Evolutionary conservation across 2,888 invertebrate species (phyloP).

Genomic region (Acronicta psi): DNA sequence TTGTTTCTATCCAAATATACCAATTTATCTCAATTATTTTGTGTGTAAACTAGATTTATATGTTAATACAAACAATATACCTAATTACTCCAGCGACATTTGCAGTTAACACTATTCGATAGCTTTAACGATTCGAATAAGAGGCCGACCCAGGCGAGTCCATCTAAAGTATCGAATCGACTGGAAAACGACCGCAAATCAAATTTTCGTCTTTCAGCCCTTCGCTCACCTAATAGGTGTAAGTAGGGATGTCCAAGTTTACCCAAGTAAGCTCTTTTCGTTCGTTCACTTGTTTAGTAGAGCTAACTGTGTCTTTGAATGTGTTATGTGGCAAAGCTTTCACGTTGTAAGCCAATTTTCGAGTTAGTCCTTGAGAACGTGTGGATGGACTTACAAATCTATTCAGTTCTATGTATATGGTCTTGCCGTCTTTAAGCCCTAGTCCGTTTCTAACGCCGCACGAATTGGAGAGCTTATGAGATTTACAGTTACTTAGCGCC

Average conservation of each 20-base stretch:
- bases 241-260: slow-evolving; percentile 9
- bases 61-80: slow-evolving; percentile 57
- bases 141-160: slow-evolving; percentile 31
- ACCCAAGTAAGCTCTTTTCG: slow-evolving; percentile 10
- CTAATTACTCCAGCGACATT: slow-evolving; percentile 49
- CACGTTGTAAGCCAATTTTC: background rate
- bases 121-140: slow-evolving; percentile 35
- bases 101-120: slow-evolving; percentile 30
- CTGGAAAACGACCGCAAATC: slow-evolving; percentile 46
- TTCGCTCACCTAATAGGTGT: slow-evolving; percentile 23
- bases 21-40: slow-evolving; percentile 57
- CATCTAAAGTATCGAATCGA: slow-evolving; percentile 38
- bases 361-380: background rate
- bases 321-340: background rate
- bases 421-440: background rate
- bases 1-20: slow-evolving; percentile 35
- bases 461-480: slow-evolving; percentile 7
- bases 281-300: background rate
- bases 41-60: slow-evolving; percentile 59
- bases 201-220: slow-evolving; percentile 28
- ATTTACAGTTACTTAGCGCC: slow-evolving; percentile 9
- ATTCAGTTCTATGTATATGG: background rate
- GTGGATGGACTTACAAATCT: background rate
- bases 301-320: background rate
- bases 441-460: background rate